Evolutionary conservation across 2,888 invertebrate genomes (phyloP).

Genomic region (Cyclophora punctaria): DNA sequence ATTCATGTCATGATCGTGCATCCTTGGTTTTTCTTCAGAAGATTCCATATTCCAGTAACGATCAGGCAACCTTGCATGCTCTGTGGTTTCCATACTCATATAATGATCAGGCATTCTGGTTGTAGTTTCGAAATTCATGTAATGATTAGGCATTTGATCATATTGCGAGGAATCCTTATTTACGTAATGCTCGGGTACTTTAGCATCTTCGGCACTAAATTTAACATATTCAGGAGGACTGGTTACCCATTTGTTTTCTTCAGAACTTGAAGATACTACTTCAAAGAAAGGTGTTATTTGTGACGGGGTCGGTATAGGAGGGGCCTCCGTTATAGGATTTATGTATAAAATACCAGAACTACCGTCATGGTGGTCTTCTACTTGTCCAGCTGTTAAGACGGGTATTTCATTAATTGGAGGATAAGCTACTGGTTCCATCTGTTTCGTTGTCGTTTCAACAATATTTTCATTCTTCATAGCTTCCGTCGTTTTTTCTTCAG

Average conservation of each 20-base stretch:
- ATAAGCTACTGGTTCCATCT: constrained; percentile 20
- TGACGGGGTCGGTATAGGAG: constrained; percentile 24
- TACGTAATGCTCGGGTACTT: constrained; percentile 43
- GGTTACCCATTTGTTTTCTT: constrained; percentile 30
- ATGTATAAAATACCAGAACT: constrained; percentile 59
- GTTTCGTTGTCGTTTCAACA: constrained; percentile 18
- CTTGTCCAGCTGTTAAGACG: constrained; percentile 38
- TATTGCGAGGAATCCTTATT: too few species aligned
- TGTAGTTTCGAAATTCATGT: too few species aligned
- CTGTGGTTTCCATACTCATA: constrained; percentile 18
- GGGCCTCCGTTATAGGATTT: constrained; percentile 22
- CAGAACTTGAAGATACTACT: constrained; percentile 23
- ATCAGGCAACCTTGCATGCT: constrained; percentile 59
- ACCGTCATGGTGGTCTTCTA: constrained; percentile 58
- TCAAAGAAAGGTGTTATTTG: constrained; percentile 35
- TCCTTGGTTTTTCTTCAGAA: too few species aligned
- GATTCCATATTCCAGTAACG: constrained; percentile 18
- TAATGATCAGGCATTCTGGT: too few species aligned
- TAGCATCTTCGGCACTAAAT: constrained; percentile 60
- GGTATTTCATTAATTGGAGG: constrained; percentile 32
- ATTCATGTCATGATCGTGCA: too few species aligned
- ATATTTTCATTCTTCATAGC: constrained; percentile 12
- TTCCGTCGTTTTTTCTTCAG: constrained; percentile 23
- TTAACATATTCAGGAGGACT: constrained; percentile 47
- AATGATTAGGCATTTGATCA: too few species aligned